Conservation (phyloP, 92 coral and sea anemone species). For the Parazoanthus atlanticus region DNA sequence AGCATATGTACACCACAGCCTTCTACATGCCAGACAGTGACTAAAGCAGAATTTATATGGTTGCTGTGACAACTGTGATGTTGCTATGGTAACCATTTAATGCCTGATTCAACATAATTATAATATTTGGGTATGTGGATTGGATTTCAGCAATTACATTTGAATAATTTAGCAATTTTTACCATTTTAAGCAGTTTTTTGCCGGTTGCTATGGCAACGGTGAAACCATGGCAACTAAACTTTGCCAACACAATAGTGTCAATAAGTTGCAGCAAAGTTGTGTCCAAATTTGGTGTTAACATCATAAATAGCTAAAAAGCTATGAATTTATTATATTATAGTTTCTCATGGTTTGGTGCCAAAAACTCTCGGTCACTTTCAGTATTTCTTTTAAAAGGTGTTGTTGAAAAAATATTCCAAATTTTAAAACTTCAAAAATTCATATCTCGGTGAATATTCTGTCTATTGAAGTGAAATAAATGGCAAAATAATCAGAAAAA, state of each 20-base stretch:
- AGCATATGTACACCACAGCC: too few relatives aligned
- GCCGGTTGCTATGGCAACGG: slow-evolving; percentile 17
- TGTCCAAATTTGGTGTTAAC: slow-evolving; percentile 1
- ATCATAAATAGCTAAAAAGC: neutral
- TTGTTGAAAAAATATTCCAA: neutral
- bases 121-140: too few relatives aligned
- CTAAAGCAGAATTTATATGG: too few relatives aligned
- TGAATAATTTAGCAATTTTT: neutral
- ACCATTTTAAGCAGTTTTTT: slow-evolving; percentile 16
- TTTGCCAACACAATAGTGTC: neutral
- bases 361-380: neutral
- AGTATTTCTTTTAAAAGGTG: neutral
- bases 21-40: too few relatives aligned
- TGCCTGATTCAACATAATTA: too few relatives aligned
- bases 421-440: slow-evolving; percentile 4
- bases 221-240: neutral
- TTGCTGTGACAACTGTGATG: too few relatives aligned
- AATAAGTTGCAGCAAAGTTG: neutral
- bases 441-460: neutral
- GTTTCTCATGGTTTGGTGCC: neutral
- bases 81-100: too few relatives aligned
- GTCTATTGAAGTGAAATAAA: neutral
- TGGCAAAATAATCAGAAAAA: neutral
- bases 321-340: neutral
- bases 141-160: neutral